Conservation (phyloP, 2,797 vertebrate genomes). For the Pseudochirops cupreus region DNA sequence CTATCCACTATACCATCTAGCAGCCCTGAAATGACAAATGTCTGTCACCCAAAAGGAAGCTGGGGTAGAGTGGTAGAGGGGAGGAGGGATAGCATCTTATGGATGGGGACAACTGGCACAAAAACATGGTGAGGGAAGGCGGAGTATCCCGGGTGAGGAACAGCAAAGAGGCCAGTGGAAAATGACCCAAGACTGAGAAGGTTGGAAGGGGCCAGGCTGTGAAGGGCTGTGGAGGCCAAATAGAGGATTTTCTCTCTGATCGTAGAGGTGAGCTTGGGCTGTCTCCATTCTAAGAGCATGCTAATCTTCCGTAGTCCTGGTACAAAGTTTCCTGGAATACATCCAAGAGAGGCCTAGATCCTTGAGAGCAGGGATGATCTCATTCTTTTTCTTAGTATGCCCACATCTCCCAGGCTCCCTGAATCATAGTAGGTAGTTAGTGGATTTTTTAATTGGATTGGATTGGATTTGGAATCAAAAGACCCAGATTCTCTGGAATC, state of each 20-base stretch:
- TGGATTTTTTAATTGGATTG: no score
- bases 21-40: neutral
- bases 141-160: neutral
- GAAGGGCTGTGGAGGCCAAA: neutral
- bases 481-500: no score
- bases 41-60: neutral
- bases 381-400: neutral
- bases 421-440: neutral
- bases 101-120: neutral
- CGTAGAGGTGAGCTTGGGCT: neutral
- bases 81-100: neutral
- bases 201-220: neutral
- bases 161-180: neutral
- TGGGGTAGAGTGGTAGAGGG: neutral
- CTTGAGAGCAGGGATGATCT: neutral
- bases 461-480: no score
- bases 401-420: neutral
- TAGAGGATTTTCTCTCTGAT: neutral
- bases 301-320: neutral
- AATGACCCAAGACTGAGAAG: neutral
- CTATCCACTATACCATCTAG: no score
- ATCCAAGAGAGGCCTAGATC: neutral
- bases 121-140: neutral
- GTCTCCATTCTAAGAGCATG: neutral
- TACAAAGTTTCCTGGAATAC: neutral